Conservation (phyloP, 2,888 invertebrate species). For the Netelia fuscicornis region DNA sequence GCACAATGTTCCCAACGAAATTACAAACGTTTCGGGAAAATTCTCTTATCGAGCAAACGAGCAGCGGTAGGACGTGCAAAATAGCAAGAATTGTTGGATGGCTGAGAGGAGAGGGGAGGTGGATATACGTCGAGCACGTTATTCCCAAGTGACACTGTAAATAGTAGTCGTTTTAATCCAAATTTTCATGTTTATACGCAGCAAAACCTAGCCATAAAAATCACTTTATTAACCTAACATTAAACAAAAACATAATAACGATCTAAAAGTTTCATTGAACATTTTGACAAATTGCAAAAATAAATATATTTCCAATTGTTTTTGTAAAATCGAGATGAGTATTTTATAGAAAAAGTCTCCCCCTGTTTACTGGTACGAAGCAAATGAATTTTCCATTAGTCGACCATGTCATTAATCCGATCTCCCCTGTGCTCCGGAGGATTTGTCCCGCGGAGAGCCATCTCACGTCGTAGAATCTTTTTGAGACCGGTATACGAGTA, state of each 20-base stretch:
- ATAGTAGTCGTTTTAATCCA: background rate
- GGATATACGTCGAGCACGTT: background rate
- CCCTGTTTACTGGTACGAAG: too few species aligned
- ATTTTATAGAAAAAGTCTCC: too few species aligned
- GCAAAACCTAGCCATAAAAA: constrained; percentile 14
- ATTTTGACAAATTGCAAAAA: too few species aligned
- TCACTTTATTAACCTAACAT: constrained; percentile 11
- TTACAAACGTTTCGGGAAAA: constrained; percentile 1
- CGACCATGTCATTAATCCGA: too few species aligned
- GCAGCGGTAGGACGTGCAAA: background rate
- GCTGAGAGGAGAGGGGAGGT: background rate
- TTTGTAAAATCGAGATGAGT: too few species aligned
- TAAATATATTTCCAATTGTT: too few species aligned
- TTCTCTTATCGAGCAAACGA: background rate
- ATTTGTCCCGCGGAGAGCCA: constrained; percentile 29
- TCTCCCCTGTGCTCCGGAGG: constrained; percentile 1
- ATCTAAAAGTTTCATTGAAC: background rate
- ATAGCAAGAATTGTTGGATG: background rate
- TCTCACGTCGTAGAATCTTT: constrained; percentile 26
- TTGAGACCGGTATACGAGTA: constrained; percentile 59
- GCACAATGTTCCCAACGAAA: background rate
- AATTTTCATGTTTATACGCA: constrained; percentile 33
- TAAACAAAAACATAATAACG: constrained; percentile 17
- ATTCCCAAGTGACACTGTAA: constrained; percentile 10
- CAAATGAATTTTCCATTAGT: too few species aligned